Conservation (phyloP, 1,140 invertebrate species). For the Chrysomallon squamiferum region DNA sequence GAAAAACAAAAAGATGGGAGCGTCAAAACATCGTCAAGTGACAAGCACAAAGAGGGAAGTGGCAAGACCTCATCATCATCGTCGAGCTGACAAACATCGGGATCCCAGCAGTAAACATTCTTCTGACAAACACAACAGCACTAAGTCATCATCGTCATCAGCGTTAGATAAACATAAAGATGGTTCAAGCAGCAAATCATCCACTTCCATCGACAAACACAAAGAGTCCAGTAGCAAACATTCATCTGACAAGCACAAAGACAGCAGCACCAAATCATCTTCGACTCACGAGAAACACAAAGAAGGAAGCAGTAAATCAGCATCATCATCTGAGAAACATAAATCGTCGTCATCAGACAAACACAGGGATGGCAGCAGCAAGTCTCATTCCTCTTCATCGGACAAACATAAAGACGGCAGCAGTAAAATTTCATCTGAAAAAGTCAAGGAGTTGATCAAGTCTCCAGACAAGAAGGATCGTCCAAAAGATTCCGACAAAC, state of each 20-base stretch:
- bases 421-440: conserved; percentile 2
- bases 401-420: conserved; percentile 14
- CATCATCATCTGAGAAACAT: conserved; percentile 18
- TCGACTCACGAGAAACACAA: conserved; percentile 19
- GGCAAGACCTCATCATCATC: conserved; percentile 58
- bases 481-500: conserved; percentile 5
- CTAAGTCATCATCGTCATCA: conserved; percentile 55
- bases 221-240: conserved; percentile 31
- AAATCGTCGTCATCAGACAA: conserved; percentile 33
- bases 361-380: conserved; percentile 20
- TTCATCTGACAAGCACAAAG: conserved; percentile 42
- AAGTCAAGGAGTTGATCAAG: conserved; percentile 7
- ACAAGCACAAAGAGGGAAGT: conserved; percentile 57
- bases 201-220: conserved; percentile 18
- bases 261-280: conserved; percentile 20
- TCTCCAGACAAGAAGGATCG: conserved; percentile 3
- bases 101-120: conserved; percentile 46
- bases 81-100: conserved; percentile 66
- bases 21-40: conserved; percentile 70
- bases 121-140: too few relatives aligned
- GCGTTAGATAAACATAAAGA: conserved; percentile 68
- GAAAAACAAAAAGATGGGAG: conserved; percentile 69
- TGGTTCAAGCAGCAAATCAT: conserved; percentile 33
- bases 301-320: conserved; percentile 11
- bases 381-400: conserved; percentile 3